phyloP scores from a whole-genome alignment of 1,140 invertebrate genomes.

The Cyrtorhinus lividipennis region DNA sequence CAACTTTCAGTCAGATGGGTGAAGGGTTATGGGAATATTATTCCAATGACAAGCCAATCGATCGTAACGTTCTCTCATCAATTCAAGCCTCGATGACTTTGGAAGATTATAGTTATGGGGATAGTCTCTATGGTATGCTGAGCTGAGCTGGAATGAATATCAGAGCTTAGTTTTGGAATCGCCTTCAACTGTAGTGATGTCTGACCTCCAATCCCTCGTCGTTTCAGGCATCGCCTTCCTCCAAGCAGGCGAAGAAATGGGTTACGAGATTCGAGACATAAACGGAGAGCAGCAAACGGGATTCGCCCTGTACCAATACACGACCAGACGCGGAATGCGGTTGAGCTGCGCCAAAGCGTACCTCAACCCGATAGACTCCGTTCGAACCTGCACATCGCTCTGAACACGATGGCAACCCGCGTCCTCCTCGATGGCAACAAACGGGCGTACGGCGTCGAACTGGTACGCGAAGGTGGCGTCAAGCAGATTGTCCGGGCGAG shows the following conservation, averaged over 20 bases:
- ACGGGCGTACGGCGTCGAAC: slow-evolving; percentile 61
- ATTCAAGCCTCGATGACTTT: too few relatives aligned
- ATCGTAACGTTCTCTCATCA: too few relatives aligned
- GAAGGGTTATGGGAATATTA: too few relatives aligned
- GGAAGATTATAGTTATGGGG: too few relatives aligned
- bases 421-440: slow-evolving; percentile 54
- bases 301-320: slow-evolving; percentile 65
- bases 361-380: slow-evolving; percentile 51
- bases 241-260: slow-evolving; percentile 80
- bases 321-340: slow-evolving; percentile 59
- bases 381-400: slow-evolving; percentile 54
- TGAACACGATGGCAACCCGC: slow-evolving; percentile 61
- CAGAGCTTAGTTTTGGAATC: too few relatives aligned
- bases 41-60: too few relatives aligned
- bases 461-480: slow-evolving; percentile 44
- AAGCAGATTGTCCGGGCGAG: slow-evolving; percentile 49
- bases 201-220: too few relatives aligned
- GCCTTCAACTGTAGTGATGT: too few relatives aligned
- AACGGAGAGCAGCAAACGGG: slow-evolving; percentile 70
- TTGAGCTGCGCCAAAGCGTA: slow-evolving; percentile 70
- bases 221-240: slow-evolving; percentile 51
- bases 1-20: too few relatives aligned
- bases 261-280: slow-evolving; percentile 57
- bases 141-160: too few relatives aligned
- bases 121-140: too few relatives aligned